Evolutionary conservation across 2,797 vertebrate species (phyloP), one percentile per base, ranked within the genome.

Genomic region (Garrulus glandarius): DNA sequence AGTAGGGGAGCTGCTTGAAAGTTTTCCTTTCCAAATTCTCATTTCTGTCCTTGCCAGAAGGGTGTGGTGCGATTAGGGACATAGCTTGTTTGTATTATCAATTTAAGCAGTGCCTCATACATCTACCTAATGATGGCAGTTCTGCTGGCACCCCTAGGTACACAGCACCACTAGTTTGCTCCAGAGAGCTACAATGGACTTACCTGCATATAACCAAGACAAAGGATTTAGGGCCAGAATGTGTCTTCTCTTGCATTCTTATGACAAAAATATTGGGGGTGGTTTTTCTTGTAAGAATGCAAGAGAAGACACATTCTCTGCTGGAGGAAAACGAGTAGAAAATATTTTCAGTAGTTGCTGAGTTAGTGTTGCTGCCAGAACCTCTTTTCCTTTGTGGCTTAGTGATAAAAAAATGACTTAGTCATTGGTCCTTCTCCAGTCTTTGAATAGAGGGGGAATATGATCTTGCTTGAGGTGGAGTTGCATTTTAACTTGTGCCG

Each of bases 81-180:
- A 13, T 41, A 24, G 6, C 44, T 67, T 2, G 1, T 63, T 59
- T 8, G 1, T 44, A 6, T 60, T 43, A 19, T 0, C 9, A 55
- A 0, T 81, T 55, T 52, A 50, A 81, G 53, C 30, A 69, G 55
- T 61, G 30, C 29, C 5, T 83, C 13, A 3, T 71, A 29, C 5
- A 11, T 47, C 53, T 74, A 2, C 24, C 7, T 80, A 23, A 26
- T 12, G 5, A 23, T 68, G 46, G 26, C 69, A 76, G 49, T 57
- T 78, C 46, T 88, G 19, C 37, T 68, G n/a, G 13, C 15, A 17
- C 81, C 32, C n/a, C 43, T 39, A 17, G 29, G 4, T 72, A 9
- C 5, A 2, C 13, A 72, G 7, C 47, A 57, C 59, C 52, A 53
- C 10, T 13, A 9, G 11, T 56, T 27, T 21, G 5, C 26, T 77